phyloP scores from a whole-genome alignment of 2,797 vertebrate species.

The Lindbergichthys nudifrons region DNA sequence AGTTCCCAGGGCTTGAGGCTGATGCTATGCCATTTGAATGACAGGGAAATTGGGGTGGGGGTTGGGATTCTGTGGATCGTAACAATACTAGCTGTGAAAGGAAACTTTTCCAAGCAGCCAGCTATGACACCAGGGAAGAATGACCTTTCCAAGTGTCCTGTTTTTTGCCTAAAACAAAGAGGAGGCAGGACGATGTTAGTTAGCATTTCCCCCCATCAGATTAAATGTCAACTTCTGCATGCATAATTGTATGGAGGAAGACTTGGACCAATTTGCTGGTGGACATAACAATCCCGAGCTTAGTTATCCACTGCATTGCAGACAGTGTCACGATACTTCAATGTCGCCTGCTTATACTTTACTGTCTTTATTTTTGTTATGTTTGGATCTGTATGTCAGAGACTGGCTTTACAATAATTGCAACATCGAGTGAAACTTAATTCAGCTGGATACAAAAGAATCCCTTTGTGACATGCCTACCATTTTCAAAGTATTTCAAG shows the following conservation, averaged over 20 bases:
- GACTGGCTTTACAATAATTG: slow-evolving; percentile 37
- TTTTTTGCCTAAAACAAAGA: slow-evolving; percentile 79
- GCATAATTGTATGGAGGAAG: slow-evolving; percentile 74
- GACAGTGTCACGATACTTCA: slow-evolving; percentile 43
- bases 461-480: slow-evolving; percentile 40
- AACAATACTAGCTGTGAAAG: slow-evolving; percentile 71
- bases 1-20: slow-evolving; percentile 60
- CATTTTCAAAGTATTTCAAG: slow-evolving; percentile 56
- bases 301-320: slow-evolving; percentile 65
- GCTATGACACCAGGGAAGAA: slow-evolving; percentile 72
- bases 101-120: slow-evolving; percentile 72
- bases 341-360: slow-evolving; percentile 16
- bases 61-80: slow-evolving; percentile 41
- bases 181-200: slow-evolving; percentile 77
- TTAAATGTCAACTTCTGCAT: slow-evolving; percentile 84
- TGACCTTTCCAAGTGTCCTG: slow-evolving; percentile 84
- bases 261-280: slow-evolving; percentile 69
- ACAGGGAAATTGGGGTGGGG: slow-evolving; percentile 56
- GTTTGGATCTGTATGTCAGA: slow-evolving; percentile 21
- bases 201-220: slow-evolving; percentile 77
- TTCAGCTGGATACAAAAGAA: slow-evolving; percentile 50
- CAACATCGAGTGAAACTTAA: slow-evolving; percentile 41
- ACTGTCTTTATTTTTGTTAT: slow-evolving; percentile 20
- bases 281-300: slow-evolving; percentile 51
- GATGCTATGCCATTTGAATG: slow-evolving; percentile 53